Conservation (phyloP, 2,888 invertebrate genomes). For the Yponomeuta evonymella region DNA sequence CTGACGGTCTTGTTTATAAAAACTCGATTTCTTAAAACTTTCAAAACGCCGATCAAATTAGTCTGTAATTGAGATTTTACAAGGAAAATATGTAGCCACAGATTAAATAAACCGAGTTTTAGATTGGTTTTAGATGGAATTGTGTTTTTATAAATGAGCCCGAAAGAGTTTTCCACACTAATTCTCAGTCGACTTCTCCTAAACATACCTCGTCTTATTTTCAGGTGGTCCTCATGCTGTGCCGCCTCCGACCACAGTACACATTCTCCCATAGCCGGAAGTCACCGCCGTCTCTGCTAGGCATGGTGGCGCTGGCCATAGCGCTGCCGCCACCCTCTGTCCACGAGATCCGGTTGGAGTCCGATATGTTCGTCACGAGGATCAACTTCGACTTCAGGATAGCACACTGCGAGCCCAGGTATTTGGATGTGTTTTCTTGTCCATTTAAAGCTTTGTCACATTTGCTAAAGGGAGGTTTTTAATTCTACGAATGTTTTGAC, state of each 20-base stretch:
- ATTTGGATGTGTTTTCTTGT: constrained; percentile 38
- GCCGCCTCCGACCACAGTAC: constrained; percentile 94
- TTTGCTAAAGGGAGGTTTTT: too few relatives aligned
- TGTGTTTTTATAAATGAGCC: too few relatives aligned
- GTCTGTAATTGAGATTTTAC: too few relatives aligned
- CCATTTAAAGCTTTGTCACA: neutral
- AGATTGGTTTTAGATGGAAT: too few relatives aligned
- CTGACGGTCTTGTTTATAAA: neutral
- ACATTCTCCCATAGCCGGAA: constrained; percentile 94
- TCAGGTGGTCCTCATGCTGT: constrained; percentile 95
- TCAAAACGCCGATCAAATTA: too few relatives aligned
- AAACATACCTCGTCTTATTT: constrained; percentile 36
- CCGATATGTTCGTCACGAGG: constrained; percentile 97
- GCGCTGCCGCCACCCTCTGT: constrained; percentile 97
- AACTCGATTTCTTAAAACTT: too few relatives aligned
- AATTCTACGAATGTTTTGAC: too few relatives aligned
- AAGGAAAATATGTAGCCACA: too few relatives aligned
- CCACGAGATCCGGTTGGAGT: constrained; percentile 95
- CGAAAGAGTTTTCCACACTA: neutral
- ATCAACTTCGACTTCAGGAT: constrained; percentile 97
- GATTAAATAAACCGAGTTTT: too few relatives aligned
- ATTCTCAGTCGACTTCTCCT: neutral
- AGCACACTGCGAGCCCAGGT: constrained; percentile 98
- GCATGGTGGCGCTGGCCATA: constrained; percentile 96
- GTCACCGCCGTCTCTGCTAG: constrained; percentile 89